Percentiles rank a stretch among this genome's conserved stretches.
These are phyloP conservation scores for Gryon sp. DNA, from an alignment of 1,140 invertebrate species.

Conservation along the genomic window DNA sequence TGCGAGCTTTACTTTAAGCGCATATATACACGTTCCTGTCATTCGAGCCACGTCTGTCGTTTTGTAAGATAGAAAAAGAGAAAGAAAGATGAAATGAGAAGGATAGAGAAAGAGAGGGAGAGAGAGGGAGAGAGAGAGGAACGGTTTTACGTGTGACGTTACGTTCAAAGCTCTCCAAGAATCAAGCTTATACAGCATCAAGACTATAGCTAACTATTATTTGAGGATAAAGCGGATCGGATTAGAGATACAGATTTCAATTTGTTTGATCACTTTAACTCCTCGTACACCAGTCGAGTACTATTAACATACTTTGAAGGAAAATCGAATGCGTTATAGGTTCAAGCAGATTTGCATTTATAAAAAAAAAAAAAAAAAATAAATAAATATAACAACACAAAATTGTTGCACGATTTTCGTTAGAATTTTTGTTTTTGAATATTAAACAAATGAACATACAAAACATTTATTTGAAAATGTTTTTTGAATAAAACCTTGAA, in stretches of 20 bases:
- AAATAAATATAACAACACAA: too few species aligned
- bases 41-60: conserved; percentile 21
- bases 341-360: too few species aligned
- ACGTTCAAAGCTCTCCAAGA: conserved; percentile 53
- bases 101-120: conserved; percentile 3
- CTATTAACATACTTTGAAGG: conserved; percentile 44
- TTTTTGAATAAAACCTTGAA: too few species aligned
- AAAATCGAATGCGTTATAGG: conserved; percentile 35
- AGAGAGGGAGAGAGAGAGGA: not conserved
- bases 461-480: too few species aligned
- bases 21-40: conserved; percentile 36
- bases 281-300: conserved; percentile 23
- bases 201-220: conserved; percentile 70
- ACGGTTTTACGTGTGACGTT: conserved; percentile 28
- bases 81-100: too few species aligned
- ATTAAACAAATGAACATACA: too few species aligned
- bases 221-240: conserved; percentile 74
- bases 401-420: too few species aligned
- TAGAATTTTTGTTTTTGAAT: too few species aligned
- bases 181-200: conserved; percentile 65
- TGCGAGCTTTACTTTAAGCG: conserved; percentile 66
- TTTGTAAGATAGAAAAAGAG: conserved; percentile 40
- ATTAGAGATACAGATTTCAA: conserved; percentile 75
- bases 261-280: conserved; percentile 66
- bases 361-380: too few species aligned